Base-by-base conservation (phyloP, 2,888 invertebrate genomes). In the Apamea epomidion region DNA sequence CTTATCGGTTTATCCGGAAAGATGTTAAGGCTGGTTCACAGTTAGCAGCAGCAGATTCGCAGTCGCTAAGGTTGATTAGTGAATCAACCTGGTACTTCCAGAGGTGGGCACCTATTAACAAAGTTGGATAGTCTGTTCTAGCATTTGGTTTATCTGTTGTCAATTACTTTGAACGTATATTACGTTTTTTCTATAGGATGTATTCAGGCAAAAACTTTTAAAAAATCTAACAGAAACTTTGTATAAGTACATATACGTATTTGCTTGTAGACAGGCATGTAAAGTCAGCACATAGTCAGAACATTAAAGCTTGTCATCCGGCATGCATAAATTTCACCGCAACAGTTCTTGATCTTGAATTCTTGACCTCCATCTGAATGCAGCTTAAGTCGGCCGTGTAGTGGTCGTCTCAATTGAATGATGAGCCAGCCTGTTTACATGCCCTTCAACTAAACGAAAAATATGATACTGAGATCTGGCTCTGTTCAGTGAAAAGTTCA, bases 21-120 rank as follows among this genome's bases (percentile, higher is more conserved):
- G 45, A 60, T 16, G 32, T 79, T 79, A 75, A 75, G 72, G 29
- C 64, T 75, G 6, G 64, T 79, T 82, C 78, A 84, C 74, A 74
- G 64, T 76, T 45, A 69, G n/a, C n/a, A 68, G 45, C 16, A 76
- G 14, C 25, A 48, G 42, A 48, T 74, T 71, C 58, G 62, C 37
- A 42, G 10, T 70, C 7, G 32, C n/a, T 32, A 10, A 54, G n/a
- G 2, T 21, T 69, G 32, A 51, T 70, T 71, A n/a, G n/a, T 71
- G n/a, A 58, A 58, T 42, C 21, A 32, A 42, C 42, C 42, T n/a
- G 10, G 18, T 25, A n/a, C 16, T 21, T 54, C 16, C 29, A 18
- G 2, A 29, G 29, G 29, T 29, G 32, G 32, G 18, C n/a, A 60
- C n/a, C 12, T 37, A 65, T 37, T n/a, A 21, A 72, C 25, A 18